These are phyloP conservation scores for Sebastes minor DNA, from an alignment of 2,797 vertebrate genomes.

Conservation along the genomic window DNA sequence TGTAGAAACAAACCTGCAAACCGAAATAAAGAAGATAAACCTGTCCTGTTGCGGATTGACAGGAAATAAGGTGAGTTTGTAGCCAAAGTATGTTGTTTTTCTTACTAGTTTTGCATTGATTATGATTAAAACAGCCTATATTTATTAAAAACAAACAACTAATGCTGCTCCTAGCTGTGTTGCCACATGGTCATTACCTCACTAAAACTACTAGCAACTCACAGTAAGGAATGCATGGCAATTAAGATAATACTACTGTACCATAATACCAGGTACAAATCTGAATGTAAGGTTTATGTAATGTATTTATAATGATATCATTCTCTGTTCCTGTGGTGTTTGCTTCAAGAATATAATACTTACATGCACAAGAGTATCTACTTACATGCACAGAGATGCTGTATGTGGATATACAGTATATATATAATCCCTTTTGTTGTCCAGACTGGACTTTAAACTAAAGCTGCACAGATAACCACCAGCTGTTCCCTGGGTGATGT, in stretches of 20 bases:
- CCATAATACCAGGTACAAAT: fast-evolving
- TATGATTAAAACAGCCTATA: neutral
- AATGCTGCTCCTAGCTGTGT: fast-evolving
- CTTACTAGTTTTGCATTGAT: neutral
- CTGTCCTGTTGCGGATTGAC: neutral
- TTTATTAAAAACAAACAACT: neutral
- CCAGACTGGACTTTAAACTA: neutral
- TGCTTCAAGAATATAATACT: neutral
- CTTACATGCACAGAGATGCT: neutral
- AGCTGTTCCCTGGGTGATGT: neutral
- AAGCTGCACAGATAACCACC: neutral
- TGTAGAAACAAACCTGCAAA: fast-evolving
- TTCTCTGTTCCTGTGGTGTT: neutral
- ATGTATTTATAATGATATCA: neutral
- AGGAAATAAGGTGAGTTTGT: slow-evolving; percentile 30
- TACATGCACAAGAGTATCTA: neutral
- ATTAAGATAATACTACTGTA: neutral
- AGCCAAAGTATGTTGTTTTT: neutral
- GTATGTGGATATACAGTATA: neutral
- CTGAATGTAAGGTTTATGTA: neutral
- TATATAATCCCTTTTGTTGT: neutral
- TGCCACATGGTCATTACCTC: neutral
- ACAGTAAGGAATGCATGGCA: neutral
- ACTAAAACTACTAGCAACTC: neutral
- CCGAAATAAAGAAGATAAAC: neutral